Base-by-base conservation (phyloP, 2,888 invertebrate species). In the Orchesellides sinensis region DNA sequence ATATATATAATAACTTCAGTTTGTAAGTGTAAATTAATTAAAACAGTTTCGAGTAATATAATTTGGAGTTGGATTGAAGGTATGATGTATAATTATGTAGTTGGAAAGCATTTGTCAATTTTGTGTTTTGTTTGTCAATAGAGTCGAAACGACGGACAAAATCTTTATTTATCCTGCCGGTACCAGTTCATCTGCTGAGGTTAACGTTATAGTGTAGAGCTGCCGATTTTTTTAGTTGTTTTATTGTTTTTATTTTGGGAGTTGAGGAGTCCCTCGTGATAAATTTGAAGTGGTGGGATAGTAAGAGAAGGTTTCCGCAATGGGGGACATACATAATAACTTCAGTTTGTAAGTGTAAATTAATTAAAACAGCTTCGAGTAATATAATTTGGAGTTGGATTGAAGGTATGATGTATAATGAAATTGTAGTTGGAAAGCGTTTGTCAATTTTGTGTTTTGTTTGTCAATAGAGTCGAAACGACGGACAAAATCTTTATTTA, bases 401-500 rank as follows among this genome's bases (percentile, higher is more conserved):
- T 14, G 17, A 25, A 83, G 59, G 14, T 63, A 19, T 29, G 21
- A n/a, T n/a, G n/a, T n/a, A n/a, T n/a, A n/a, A n/a, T n/a, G 47
- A 12, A 54, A 35, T 49, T 27, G 23, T 4, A 59, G 63, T 59
- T 83, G 75, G 66, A 80, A 63, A 54, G 74, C 79, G 49, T 59
- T 59, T 40, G 54, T 54, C 8, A 74, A 66, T 83, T 68, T 86
- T 2, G 4, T 83, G 72, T 70, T 87, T 88, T 87, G 85, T 91
- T 92, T 79, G n/a, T n/a, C n/a, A n/a, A n/a, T 89, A 96, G 96
- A 88, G 96, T 96, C 89, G 94, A 94, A 86, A 96, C 96, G n/a
- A 93, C 95, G 68, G 97, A 98, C 89, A 95, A 95, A 90, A 96
- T 97, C 90, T 95, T 94, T 89, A 92, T 98, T 87, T 96, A 96